Evolutionary conservation across 2,113 vertebrate species (phyloP), one percentile per base, ranked within the genome.

Genomic region (Engraulis encrasicolus): DNA sequence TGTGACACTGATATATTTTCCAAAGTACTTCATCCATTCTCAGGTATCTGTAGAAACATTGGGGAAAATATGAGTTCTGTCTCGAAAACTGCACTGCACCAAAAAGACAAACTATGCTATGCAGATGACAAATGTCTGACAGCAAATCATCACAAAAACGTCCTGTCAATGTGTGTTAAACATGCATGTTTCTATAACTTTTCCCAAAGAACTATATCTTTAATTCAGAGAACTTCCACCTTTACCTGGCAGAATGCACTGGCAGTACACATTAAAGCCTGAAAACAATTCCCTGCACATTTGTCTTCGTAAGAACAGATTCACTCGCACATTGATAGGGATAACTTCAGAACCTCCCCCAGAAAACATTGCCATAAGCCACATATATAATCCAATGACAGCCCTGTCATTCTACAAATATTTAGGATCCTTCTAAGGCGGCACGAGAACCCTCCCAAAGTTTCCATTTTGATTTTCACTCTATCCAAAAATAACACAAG

Each of bases 401-500:
- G 2, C 14, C 27, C 23, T 66, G 58, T 66, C 58, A 23, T 31
- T 66, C 58, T 66, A 23, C 23, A 66, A 66, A 66, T 66, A 66
- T 66, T 66, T 66, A 66, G 27, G 27, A 7, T 9, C 58, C 9
- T 66, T 66, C 58, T 31, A 61, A 61, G 23, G 31, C 58, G 27
- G 2, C 58, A n/a, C 31, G 23, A 61, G 58, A 27, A 11, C 23
- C 58, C 23, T 66, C 58, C 58, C 12, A 27, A 66, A 66, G 58
- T 66, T 66, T 74, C 27, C 27, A 52, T 54, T 86, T 82, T 87
- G 81, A 89, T 86, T 90, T n/a, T 90, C 87, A 85, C 83, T 54
- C 50, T 82, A 81, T 45, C 85, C 87, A 91, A 92, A 92, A 91
- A 88, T 86, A 89, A 86, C 66, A 87, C 23, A 58, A 85, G 86